These are phyloP conservation scores for Spodoptera frugiperda DNA, from an alignment of 1,140 invertebrate species.

Conservation along the genomic window DNA sequence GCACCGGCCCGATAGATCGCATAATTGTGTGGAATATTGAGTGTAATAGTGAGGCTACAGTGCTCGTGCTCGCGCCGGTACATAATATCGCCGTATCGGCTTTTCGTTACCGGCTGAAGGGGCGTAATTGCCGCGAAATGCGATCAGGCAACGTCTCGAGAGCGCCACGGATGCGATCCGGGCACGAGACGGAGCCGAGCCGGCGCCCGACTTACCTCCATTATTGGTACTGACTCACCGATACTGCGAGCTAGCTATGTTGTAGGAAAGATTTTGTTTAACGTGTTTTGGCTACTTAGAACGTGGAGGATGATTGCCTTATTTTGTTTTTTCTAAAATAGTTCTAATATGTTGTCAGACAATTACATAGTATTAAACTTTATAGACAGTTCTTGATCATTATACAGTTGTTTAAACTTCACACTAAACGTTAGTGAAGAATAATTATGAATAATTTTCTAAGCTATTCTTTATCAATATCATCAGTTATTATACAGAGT, in stretches of 20 bases:
- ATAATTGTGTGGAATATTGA: neutral
- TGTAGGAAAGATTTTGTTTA: too few species aligned
- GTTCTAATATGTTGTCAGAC: too few species aligned
- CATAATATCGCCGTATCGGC: constrained; percentile 33
- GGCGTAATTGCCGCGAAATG: constrained; percentile 53
- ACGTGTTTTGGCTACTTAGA: neutral
- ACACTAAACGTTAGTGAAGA: too few species aligned
- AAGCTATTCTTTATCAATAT: too few species aligned
- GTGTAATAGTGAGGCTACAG: neutral
- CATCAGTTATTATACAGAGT: too few species aligned
- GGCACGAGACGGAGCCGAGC: neutral
- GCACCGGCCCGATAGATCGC: neutral
- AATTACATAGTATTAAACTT: too few species aligned
- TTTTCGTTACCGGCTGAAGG: constrained; percentile 42
- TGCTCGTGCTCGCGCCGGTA: neutral
- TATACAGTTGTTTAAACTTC: too few species aligned
- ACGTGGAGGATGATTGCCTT: neutral
- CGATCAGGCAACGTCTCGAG: constrained; percentile 41
- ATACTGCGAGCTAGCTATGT: too few species aligned
- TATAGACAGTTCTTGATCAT: too few species aligned
- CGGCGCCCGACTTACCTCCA: neutral
- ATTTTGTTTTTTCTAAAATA: too few species aligned
- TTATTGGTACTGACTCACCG: neutral
- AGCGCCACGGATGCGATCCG: constrained; percentile 17
- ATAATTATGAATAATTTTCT: too few species aligned